Evolutionary conservation across 2,797 vertebrate genomes (phyloP).

Genomic region (Myioborus miniatus): DNA sequence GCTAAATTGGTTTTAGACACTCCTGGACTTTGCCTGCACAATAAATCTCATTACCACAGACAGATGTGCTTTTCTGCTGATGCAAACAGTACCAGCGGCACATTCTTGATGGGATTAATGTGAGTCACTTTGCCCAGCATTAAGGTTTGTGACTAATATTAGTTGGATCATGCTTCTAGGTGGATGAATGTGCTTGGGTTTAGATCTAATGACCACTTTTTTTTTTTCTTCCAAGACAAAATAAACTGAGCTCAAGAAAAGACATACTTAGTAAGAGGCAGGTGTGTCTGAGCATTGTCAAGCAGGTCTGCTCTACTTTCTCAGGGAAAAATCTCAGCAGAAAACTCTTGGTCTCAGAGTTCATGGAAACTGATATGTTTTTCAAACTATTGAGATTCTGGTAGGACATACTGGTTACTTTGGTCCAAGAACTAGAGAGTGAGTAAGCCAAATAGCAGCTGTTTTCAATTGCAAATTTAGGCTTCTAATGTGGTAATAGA

Average conservation of each 20-base stretch:
- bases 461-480: constrained; percentile 37
- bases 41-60: background rate
- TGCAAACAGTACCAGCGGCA: background rate
- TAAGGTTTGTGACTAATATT: background rate
- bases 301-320: background rate
- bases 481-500: constrained; percentile 15
- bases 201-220: background rate
- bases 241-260: background rate
- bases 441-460: constrained; percentile 29
- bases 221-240: background rate
- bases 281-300: background rate
- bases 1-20: background rate
- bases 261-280: background rate
- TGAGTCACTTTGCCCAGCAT: background rate
- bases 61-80: background rate
- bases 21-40: background rate
- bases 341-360: background rate
- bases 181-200: background rate
- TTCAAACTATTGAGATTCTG: constrained; percentile 2
- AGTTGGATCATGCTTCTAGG: background rate
- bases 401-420: constrained; percentile 3
- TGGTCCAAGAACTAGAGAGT: constrained; percentile 1
- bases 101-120: background rate
- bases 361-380: constrained; percentile 27
- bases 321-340: background rate